phyloP scores from a whole-genome alignment of 2,113 vertebrate genomes.

The Pelodiscus sinensis region DNA sequence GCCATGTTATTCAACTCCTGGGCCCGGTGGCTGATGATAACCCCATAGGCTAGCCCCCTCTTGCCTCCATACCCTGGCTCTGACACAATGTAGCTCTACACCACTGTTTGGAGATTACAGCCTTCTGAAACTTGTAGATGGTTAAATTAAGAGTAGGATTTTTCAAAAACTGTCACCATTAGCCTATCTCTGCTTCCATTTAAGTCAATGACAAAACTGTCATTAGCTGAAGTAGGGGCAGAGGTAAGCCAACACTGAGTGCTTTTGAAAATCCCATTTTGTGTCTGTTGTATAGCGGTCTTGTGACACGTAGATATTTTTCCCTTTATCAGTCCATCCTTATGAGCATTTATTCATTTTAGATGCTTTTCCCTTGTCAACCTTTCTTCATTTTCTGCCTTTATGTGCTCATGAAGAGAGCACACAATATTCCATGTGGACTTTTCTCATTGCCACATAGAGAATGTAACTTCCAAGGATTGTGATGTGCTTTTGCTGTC shows the following conservation, averaged over 20 bases:
- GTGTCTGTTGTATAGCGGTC: neutral
- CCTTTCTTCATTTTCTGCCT: neutral
- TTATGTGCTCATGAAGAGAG: neutral
- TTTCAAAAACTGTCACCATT: neutral
- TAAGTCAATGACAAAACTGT: neutral
- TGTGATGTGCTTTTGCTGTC: neutral
- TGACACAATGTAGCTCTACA: neutral
- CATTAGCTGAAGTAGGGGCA: fast-evolving
- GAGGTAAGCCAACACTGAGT: neutral
- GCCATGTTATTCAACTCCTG: neutral
- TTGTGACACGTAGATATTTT: neutral
- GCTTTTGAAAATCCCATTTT: neutral
- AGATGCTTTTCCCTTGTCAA: neutral
- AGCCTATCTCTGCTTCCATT: neutral
- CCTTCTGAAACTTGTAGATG: neutral
- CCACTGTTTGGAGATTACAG: neutral
- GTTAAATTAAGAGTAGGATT: neutral
- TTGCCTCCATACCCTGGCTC: neutral
- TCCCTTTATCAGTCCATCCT: neutral
- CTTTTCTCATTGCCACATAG: neutral
- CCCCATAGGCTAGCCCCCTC: neutral
- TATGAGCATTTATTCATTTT: neutral
- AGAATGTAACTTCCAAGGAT: fast-evolving
- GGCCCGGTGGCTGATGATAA: neutral
- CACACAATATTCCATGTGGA: neutral